A percentile compares a stretch with the other conserved stretches of the same genome.
These are phyloP conservation scores for Xyliphius kryptos DNA, from an alignment of 2,113 vertebrate genomes.

Conservation along the genomic window DNA sequence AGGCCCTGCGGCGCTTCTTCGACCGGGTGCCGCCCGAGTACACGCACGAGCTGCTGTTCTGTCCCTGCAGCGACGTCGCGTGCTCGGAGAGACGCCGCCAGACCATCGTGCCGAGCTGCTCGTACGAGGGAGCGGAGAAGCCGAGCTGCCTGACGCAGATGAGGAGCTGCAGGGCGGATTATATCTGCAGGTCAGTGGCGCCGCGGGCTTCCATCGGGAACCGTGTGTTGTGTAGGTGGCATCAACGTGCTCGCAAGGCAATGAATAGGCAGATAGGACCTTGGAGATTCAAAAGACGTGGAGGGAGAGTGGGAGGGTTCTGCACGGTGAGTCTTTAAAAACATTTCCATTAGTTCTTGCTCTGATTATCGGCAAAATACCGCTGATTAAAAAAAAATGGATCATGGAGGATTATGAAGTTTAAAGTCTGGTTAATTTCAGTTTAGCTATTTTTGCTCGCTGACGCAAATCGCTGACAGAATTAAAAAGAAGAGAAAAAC, in stretches of 20 bases:
- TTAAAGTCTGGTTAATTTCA: too few species aligned
- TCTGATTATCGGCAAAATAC: background rate
- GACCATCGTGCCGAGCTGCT: conserved; percentile 88
- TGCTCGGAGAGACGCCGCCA: conserved; percentile 86
- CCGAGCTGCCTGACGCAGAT: conserved; percentile 83
- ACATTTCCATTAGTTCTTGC: background rate
- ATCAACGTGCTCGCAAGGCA: conserved; percentile 16
- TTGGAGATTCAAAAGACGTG: conserved; percentile 13
- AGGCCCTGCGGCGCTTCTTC: conserved; percentile 83
- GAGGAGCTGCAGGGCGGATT: conserved; percentile 73
- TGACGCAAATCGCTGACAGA: too few species aligned
- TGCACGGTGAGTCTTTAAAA: background rate
- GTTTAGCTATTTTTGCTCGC: too few species aligned
- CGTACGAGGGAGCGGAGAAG: conserved; percentile 72
- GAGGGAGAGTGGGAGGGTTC: background rate
- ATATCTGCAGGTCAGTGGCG: conserved; percentile 80
- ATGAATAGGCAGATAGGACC: conserved; percentile 10
- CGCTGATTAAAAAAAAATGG: too few species aligned
- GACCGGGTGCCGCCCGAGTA: conserved; percentile 83
- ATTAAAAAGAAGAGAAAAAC: too few species aligned
- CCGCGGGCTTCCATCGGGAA: too few species aligned
- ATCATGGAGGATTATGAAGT: too few species aligned
- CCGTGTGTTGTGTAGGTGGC: background rate
- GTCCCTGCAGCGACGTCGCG: conserved; percentile 78
- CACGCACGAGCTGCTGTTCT: conserved; percentile 92